Conservation (phyloP, 2,888 invertebrate genomes). For the Stenolophus ochropezus region DNA sequence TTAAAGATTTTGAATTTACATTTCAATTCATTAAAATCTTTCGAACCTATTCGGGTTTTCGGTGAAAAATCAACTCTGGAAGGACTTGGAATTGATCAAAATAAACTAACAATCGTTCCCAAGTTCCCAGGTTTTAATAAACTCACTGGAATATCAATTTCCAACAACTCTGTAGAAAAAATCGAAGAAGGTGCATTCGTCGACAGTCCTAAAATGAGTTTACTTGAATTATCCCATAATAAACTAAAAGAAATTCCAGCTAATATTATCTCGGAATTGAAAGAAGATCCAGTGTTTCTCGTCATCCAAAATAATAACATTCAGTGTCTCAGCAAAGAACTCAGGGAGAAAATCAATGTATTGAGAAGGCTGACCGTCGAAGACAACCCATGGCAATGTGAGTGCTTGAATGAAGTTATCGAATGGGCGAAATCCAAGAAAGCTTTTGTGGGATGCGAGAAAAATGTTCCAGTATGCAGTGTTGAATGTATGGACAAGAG, state of each 20-base stretch:
- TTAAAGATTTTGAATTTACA: background rate
- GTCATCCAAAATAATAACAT: conserved; percentile 19
- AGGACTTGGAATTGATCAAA: background rate
- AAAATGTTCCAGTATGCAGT: background rate
- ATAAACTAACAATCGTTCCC: conserved; percentile 21
- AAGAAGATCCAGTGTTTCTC: conserved; percentile 6
- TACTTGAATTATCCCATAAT: conserved; percentile 11
- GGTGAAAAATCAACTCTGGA: background rate
- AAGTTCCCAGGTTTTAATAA: background rate
- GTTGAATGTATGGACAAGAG: background rate
- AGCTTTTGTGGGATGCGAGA: conserved; percentile 30
- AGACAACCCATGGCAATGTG: conserved; percentile 45
- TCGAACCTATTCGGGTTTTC: conserved; percentile 10
- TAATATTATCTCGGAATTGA: conserved; percentile 15
- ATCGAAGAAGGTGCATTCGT: conserved; percentile 23
- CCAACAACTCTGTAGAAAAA: conserved; percentile 31
- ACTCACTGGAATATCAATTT: background rate
- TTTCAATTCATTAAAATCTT: conserved; percentile 8
- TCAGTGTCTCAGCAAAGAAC: conserved; percentile 23
- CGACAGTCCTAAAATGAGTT: background rate
- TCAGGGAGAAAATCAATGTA: conserved; percentile 26
- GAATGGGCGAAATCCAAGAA: conserved; percentile 14
- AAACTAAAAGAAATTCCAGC: conserved; percentile 33
- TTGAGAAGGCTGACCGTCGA: conserved; percentile 28
- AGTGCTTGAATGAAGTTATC: conserved; percentile 44